Base-by-base conservation (phyloP, 2,113 vertebrate genomes). In the Puffinus mauretanicus region DNA sequence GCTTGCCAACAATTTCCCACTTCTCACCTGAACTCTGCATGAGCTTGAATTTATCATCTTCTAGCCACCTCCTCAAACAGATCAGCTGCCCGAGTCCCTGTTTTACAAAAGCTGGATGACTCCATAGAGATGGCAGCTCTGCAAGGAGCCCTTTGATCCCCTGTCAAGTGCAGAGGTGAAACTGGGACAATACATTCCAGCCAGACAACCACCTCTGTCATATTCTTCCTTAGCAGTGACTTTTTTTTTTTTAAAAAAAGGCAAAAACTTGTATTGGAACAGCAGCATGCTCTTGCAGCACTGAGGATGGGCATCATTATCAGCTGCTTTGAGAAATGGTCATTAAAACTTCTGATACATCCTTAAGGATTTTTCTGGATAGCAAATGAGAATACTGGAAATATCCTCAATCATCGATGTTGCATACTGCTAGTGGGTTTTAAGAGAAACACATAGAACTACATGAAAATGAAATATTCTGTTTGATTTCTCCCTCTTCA, bases 351-450 rank as follows among this genome's bases (percentile, higher is more conserved):
- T 66, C 34, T 8, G 36, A 30, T 20, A 32, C 9, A 16, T n/a
- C 29, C 58, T 51, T 10, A 54, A 38, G 62, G 40, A 60, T 11
- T 70, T n/a, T 86, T 82, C 88, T 70, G 40, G 83, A n/a, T 4
- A 90, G 62, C 57, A 76, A 62, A 61, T 40, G 44, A 47, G 58
- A 90, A 88, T 18, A 36, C 4, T 62, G 32, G 51, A 75, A 82
- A 42, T 7, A 64, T 3, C 42, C 22, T 46, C 4, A 32, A 2
- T 14, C n/a, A n/a, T 25, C 4, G 3, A 2, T 1, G 2, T 22
- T n/a, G 36, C 61, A 46, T 7, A 54, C 47, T 54, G 64, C 62
- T 20, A 12, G 30, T 11, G 36, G 32, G 26, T 61, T 91, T 81
- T 36, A 70, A 83, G 36, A 70, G 30, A 57, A 89, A 69, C 38